These are phyloP conservation scores for Drymodes brunneopygia DNA, from an alignment of 2,113 vertebrate species.

Conservation along the genomic window DNA sequence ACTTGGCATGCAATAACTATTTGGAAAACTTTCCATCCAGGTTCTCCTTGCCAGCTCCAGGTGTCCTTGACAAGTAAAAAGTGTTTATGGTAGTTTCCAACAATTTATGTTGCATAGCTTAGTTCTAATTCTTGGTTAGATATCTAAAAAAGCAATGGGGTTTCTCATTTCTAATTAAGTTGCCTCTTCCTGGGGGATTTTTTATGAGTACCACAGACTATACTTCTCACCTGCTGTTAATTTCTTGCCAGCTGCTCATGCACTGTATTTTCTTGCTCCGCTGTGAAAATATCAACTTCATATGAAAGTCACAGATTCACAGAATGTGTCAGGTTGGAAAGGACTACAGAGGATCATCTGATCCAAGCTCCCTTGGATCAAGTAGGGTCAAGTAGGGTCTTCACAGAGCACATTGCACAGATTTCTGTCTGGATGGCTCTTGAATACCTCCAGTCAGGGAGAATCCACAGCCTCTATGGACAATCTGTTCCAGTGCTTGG, in stretches of 20 bases:
- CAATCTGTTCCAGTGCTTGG: not conserved
- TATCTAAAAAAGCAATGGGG: not conserved
- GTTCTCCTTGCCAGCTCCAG: not conserved
- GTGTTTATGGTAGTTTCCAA: not conserved
- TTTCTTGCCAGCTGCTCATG: not conserved
- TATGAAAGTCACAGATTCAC: not conserved
- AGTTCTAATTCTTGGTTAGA: not conserved
- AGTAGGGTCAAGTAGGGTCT: not conserved
- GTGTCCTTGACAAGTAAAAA: not conserved
- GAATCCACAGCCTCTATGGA: not conserved
- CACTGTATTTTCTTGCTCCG: not conserved
- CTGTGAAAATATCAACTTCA: not conserved
- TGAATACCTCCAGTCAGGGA: not conserved
- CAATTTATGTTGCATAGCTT: not conserved
- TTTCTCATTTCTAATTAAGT: constrained; percentile 3
- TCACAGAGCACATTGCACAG: not conserved
- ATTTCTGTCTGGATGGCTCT: not conserved
- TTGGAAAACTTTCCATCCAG: not conserved
- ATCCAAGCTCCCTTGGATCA: not conserved
- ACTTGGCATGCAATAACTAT: not conserved
- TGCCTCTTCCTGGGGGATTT: not conserved
- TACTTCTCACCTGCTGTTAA: not conserved
- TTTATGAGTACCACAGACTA: not conserved
- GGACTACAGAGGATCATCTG: not conserved
- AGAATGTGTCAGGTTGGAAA: not conserved